Conservation (phyloP, 1,140 invertebrate genomes). For the Scaptomyza pallida region DNA sequence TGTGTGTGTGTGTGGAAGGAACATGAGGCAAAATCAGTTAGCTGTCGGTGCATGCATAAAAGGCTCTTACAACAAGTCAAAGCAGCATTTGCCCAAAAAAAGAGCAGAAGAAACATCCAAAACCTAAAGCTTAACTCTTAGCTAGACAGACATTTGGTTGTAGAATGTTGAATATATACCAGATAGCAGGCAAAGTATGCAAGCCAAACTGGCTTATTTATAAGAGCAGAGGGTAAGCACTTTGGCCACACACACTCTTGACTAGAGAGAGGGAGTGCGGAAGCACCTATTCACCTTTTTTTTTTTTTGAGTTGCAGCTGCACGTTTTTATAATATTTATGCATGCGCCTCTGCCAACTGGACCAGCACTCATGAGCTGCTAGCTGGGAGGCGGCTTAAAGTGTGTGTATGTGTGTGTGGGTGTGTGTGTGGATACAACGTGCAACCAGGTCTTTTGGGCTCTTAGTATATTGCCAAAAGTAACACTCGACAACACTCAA, state of each 20-base stretch:
- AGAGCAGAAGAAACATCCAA: background rate
- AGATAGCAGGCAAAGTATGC: constrained; percentile 23
- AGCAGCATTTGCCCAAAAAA: constrained; percentile 46
- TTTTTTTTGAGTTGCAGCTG: constrained; percentile 56
- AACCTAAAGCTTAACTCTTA: constrained; percentile 36
- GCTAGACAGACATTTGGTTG: constrained; percentile 37
- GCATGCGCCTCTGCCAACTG: constrained; percentile 67
- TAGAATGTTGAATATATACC: constrained; percentile 6
- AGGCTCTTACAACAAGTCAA: constrained; percentile 52
- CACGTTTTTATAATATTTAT: constrained; percentile 81
- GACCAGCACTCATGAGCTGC: constrained; percentile 49
- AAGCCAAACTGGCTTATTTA: constrained; percentile 70
- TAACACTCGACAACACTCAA: constrained; percentile 70
- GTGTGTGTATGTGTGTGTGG: constrained; percentile 2
- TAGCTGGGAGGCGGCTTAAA: constrained; percentile 18
- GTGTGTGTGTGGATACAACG: constrained; percentile 38
- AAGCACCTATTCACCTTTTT: constrained; percentile 61
- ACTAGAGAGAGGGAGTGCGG: background rate
- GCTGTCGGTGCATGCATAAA: constrained; percentile 55
- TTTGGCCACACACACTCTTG: constrained; percentile 52
- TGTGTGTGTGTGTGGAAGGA: background rate
- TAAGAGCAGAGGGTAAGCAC: constrained; percentile 60
- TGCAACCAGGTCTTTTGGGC: constrained; percentile 5
- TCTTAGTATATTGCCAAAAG: constrained; percentile 63
- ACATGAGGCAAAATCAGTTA: constrained; percentile 49